These are phyloP conservation scores for Drosophila suboccidentalis DNA, from an alignment of 2,888 invertebrate genomes.

Conservation along the genomic window DNA sequence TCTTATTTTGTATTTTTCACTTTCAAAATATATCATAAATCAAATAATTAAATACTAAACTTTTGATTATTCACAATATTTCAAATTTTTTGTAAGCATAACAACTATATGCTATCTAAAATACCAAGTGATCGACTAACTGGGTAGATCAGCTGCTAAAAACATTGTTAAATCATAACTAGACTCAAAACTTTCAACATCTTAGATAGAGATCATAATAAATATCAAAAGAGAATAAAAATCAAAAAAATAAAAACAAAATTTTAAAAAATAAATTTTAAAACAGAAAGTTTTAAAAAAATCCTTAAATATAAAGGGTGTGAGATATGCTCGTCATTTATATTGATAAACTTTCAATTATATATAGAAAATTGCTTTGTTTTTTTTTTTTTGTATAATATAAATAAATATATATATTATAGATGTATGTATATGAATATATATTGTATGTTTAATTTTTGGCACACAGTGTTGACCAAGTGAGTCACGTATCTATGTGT, in stretches of 20 bases:
- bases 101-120: neutral
- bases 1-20: too few relatives aligned
- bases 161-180: neutral
- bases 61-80: neutral
- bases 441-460: constrained; percentile 45
- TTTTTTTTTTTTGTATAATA: neutral
- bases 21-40: neutral
- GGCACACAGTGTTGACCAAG: constrained; percentile 53
- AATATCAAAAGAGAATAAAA: neutral
- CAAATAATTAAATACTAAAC: neutral
- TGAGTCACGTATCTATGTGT: constrained; percentile 44
- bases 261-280: too few relatives aligned
- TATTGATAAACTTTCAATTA: neutral
- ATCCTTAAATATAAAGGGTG: neutral
- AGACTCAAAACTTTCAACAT: neutral
- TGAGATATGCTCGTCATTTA: neutral
- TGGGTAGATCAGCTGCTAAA: neutral
- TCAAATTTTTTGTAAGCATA: neutral
- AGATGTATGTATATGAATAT: constrained; percentile 4
- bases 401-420: constrained; percentile 38
- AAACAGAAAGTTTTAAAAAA: too few relatives aligned
- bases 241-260: neutral
- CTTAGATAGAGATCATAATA: neutral
- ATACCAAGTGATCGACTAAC: neutral
- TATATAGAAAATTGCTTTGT: constrained; percentile 4